Evolutionary conservation across 2,888 invertebrate species (phyloP), one percentile per base, ranked within the genome.

Genomic region (Agrochola macilenta): DNA sequence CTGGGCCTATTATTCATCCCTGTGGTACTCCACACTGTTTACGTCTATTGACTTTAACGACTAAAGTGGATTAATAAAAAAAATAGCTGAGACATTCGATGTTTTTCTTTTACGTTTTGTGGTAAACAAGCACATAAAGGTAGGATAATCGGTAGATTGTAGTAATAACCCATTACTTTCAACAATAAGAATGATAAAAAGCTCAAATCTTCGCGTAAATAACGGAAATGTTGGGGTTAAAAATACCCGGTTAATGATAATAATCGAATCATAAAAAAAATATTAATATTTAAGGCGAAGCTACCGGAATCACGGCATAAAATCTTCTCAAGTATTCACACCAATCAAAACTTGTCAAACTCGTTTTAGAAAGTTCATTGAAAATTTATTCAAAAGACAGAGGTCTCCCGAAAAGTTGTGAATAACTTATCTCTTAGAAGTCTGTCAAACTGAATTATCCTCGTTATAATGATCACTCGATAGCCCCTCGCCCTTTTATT

Each of bases 321-420:
- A 87, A 89, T 90, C 89, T 90, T 85, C 86, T 89, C 85, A 91
- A 93, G 90, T 92, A 94, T 94, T 93, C 92, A 83, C 93, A 92
- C 93, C 93, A 94, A 95, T 95, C 93, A 93, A 91, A 94, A 95
- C 92, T 95, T 94, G 90, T 89, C 90, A 93, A 95, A 94, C 92
- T 95, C 93, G 92, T 94, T 95, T 94, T 93, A 90, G 89, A 91
- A 92, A 94, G 91, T 93, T 94, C 92, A 94, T 94, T 93, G 93
- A 93, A 94, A 95, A 94, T 95, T 95, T 94, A 94, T 93, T 94
- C 93, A 95, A 95, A 93, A 93, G 95, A 94, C 93, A 93, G 92
- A 93, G 93, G 93, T 92, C 83, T 70, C 89, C 87, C 89, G 83
- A 90, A 93, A 94, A 92, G 92, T 95, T 93, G 82, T 77, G 89